Percentiles rank a stretch among this genome's conserved stretches.
phyloP scores from a whole-genome alignment of 1,140 invertebrate species.

The Nixonia krombeini region DNA sequence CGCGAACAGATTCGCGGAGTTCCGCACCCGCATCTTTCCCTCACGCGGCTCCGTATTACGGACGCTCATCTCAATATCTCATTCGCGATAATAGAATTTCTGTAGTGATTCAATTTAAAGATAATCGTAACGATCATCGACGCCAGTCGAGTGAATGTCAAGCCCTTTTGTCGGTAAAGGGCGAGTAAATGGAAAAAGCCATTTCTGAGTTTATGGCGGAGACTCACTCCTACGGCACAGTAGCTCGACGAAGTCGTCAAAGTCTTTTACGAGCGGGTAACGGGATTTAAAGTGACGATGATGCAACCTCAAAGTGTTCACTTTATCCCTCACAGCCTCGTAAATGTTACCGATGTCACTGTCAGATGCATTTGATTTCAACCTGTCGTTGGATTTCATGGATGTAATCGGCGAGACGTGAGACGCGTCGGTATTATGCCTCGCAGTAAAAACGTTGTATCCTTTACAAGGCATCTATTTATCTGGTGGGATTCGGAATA shows the following conservation, averaged over 20 bases:
- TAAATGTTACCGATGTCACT: conserved; percentile 73
- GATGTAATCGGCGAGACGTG: conserved; percentile 40
- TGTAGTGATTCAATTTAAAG: conserved; percentile 44
- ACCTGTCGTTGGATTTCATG: conserved; percentile 45
- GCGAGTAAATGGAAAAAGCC: conserved; percentile 55
- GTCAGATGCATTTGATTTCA: conserved; percentile 66
- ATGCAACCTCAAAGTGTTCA: conserved; percentile 72
- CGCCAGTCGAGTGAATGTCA: conserved; percentile 64
- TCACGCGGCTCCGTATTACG: too few species aligned
- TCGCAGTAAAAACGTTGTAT: conserved; percentile 37
- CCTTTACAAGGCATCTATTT: conserved; percentile 34
- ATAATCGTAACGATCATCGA: conserved; percentile 61
- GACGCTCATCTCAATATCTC: conserved; percentile 25
- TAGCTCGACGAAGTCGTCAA: conserved; percentile 69
- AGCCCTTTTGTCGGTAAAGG: conserved; percentile 60
- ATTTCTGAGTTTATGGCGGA: conserved; percentile 67
- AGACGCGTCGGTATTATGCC: conserved; percentile 38
- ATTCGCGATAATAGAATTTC: conserved; percentile 28
- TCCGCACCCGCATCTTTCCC: too few species aligned
- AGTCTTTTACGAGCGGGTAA: conserved; percentile 72
- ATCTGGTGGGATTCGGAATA: conserved; percentile 10
- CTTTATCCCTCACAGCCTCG: conserved; percentile 71
- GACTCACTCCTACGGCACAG: conserved; percentile 58
- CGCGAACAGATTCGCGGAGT: background rate
- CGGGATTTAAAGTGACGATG: conserved; percentile 73